These are phyloP conservation scores for Antitype chi DNA, from an alignment of 2,888 invertebrate species.

Conservation along the genomic window DNA sequence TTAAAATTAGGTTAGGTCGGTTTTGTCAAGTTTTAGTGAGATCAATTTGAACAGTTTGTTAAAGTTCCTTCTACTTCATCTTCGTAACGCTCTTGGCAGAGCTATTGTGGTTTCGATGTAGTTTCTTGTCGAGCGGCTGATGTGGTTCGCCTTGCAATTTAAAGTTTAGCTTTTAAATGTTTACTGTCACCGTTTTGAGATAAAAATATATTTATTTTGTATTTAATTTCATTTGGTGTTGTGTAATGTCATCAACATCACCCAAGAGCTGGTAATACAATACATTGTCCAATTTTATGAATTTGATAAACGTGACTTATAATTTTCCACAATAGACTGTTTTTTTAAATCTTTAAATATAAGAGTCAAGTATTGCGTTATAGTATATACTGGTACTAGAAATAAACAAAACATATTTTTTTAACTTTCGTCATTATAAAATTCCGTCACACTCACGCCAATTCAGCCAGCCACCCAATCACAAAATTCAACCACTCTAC, in stretches of 20 bases:
- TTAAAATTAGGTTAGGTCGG: constrained; percentile 1
- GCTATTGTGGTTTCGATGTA: background rate
- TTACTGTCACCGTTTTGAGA: background rate
- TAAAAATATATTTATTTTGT: background rate
- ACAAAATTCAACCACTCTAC: constrained; percentile 32
- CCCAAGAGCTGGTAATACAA: background rate
- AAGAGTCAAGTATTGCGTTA: background rate
- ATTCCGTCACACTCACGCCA: constrained; percentile 1
- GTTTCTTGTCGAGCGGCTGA: background rate
- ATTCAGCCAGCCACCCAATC: background rate
- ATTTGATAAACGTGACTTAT: constrained; percentile 2
- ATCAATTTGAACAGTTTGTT: background rate
- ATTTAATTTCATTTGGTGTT: background rate
- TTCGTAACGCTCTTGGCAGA: background rate
- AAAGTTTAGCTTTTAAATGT: background rate
- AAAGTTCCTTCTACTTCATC: background rate
- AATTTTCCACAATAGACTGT: background rate
- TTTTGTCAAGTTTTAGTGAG: background rate
- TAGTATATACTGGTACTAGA: background rate
- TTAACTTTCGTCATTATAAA: constrained; percentile 1
- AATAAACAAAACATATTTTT: background rate
- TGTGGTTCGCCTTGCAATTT: background rate
- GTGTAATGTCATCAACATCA: background rate
- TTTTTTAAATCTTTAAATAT: background rate
- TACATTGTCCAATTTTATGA: background rate